phyloP scores from a whole-genome alignment of 1,140 invertebrate species.

The Anagrus nilaparvatae region DNA sequence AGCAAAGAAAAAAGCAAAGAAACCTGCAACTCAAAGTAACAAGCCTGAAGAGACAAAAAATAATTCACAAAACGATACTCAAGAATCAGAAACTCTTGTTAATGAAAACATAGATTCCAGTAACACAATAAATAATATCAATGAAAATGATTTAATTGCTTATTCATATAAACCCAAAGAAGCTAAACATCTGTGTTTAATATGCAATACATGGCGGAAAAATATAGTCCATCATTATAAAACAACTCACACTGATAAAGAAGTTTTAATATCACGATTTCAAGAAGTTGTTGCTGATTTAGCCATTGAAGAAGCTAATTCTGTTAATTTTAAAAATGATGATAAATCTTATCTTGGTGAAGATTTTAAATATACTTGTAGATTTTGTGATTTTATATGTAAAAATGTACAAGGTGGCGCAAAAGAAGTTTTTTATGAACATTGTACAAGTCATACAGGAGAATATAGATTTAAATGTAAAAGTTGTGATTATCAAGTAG shows the following conservation, averaged over 20 bases:
- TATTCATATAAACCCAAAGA: slow-evolving; percentile 10
- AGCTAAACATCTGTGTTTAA: slow-evolving; percentile 42
- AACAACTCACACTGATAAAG: slow-evolving; percentile 48
- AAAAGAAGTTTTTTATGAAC: slow-evolving; percentile 50
- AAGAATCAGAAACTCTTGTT: neutral
- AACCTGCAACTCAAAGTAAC: neutral
- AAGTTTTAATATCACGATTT: slow-evolving; percentile 54
- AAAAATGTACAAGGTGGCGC: slow-evolving; percentile 28
- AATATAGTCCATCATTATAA: slow-evolving; percentile 58
- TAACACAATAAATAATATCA: neutral
- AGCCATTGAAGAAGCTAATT: slow-evolving; percentile 34
- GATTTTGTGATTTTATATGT: slow-evolving; percentile 42
- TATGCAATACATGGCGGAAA: slow-evolving; percentile 49
- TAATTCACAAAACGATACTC: neutral
- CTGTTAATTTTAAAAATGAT: slow-evolving; percentile 15
- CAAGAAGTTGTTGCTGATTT: slow-evolving; percentile 38
- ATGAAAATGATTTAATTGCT: neutral
- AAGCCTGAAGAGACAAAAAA: neutral
- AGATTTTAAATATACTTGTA: slow-evolving; percentile 33
- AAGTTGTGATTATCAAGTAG: slow-evolving; percentile 42
- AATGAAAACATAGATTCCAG: neutral
- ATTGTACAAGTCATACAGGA: slow-evolving; percentile 60
- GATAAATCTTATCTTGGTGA: slow-evolving; percentile 13
- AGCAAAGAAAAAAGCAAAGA: neutral
- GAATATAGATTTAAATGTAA: slow-evolving; percentile 56